A percentile compares a stretch with the other conserved stretches of the same genome.
Evolutionary conservation across 2,113 vertebrate genomes (phyloP).

Genomic region (Lamprotornis superbus): DNA sequence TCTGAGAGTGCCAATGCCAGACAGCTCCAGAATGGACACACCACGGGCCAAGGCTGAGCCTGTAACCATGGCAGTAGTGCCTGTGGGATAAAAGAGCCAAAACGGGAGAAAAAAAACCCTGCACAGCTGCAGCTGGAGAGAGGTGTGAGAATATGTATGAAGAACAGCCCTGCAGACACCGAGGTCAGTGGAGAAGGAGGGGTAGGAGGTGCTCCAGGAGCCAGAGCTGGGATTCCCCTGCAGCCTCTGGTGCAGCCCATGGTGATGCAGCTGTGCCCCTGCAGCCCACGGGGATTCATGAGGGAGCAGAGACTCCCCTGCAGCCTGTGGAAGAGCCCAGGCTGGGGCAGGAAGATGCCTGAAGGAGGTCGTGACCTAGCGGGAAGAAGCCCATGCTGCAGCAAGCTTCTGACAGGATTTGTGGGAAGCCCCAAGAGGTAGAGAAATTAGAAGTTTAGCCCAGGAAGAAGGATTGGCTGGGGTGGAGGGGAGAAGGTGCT

Average conservation of each 20-base stretch:
- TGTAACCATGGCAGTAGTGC: rapidly evolving
- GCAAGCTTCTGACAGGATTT: neutral
- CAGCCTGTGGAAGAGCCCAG: neutral
- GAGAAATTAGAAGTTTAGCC: neutral
- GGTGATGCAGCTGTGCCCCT: neutral
- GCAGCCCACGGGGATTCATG: neutral
- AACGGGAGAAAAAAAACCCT: neutral
- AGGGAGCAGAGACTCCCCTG: neutral
- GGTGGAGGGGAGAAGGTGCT: neutral
- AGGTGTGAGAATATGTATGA: neutral
- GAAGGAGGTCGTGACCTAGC: neutral
- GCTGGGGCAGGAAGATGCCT: neutral
- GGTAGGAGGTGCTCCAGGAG: neutral
- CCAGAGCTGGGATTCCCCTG: neutral
- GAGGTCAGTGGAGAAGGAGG: neutral
- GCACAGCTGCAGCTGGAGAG: neutral
- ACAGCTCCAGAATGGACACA: neutral
- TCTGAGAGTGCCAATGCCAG: neutral
- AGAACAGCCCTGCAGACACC: neutral
- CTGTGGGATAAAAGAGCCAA: neutral
- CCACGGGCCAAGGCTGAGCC: neutral
- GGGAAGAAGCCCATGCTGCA: neutral
- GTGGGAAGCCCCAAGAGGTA: neutral
- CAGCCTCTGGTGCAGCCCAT: neutral
- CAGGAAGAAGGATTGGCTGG: neutral